A percentile compares a stretch with the other conserved stretches of the same genome.
Conservation (phyloP, 1,140 invertebrate species). For the Drosophila ambigua region DNA sequence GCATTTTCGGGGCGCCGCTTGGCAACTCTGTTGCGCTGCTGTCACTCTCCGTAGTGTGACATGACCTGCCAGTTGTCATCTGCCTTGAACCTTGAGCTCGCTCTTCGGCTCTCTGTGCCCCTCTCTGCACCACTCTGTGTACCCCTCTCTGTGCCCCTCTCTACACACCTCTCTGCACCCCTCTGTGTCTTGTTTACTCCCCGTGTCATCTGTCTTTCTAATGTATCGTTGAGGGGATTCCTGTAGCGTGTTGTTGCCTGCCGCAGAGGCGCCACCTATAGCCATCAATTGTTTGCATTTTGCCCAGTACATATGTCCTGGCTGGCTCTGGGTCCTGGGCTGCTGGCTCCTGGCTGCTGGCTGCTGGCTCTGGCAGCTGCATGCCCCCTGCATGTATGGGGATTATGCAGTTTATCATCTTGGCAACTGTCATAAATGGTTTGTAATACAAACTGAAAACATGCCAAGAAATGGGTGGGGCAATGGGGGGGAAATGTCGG, state of each 20-base stretch:
- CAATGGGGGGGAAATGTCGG: background rate
- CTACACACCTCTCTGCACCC: background rate
- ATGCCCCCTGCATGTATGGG: constrained; percentile 9
- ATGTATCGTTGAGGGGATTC: constrained; percentile 34
- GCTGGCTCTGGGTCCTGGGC: background rate
- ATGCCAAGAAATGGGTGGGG: background rate
- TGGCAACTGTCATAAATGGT: constrained; percentile 35
- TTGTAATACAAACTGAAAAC: constrained; percentile 20
- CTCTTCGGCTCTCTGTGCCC: background rate
- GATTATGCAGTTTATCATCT: constrained; percentile 33
- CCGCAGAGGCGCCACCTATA: constrained; percentile 13
- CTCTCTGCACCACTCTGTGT: background rate
- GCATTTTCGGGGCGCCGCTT: constrained; percentile 15
- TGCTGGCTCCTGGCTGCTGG: constrained; percentile 1
- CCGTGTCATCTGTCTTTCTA: constrained; percentile 44
- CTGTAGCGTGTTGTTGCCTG: constrained; percentile 4
- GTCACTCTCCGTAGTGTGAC: constrained; percentile 7
- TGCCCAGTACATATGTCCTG: constrained; percentile 13
- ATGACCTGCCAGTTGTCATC: constrained; percentile 13
- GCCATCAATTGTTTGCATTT: constrained; percentile 31
- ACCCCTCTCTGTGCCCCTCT: background rate
- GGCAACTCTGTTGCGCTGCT: constrained; percentile 20
- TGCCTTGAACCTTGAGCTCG: background rate
- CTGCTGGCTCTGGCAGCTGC: constrained; percentile 2
- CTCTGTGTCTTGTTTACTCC: background rate